phyloP scores from a whole-genome alignment of 2,113 vertebrate species.

The Macrotus californicus region DNA sequence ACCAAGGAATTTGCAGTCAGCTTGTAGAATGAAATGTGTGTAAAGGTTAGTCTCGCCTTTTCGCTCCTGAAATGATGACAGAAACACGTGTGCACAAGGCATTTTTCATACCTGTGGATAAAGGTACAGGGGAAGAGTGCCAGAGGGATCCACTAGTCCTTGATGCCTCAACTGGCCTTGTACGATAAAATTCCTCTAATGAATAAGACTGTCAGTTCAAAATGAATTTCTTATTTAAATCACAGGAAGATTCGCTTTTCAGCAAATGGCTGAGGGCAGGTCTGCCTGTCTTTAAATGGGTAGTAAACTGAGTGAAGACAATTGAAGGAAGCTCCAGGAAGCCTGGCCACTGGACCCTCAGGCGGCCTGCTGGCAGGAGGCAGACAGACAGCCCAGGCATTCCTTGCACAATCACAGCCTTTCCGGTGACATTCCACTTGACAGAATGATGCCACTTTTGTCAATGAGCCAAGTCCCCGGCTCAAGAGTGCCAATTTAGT shows the following conservation, averaged over 20 bases:
- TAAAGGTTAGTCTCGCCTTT: conserved; percentile 41
- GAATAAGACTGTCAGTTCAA: conserved; percentile 46
- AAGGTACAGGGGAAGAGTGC: neutral
- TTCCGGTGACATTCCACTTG: conserved; percentile 66
- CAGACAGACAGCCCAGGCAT: conserved; percentile 53
- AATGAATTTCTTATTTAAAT: conserved; percentile 37
- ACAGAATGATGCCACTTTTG: conserved; percentile 73
- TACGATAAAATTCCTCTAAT: conserved; percentile 32
- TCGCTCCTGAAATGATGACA: neutral
- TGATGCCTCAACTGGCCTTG: neutral
- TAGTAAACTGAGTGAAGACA: conserved; percentile 64
- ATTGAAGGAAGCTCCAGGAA: conserved; percentile 81
- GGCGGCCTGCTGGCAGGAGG: conserved; percentile 41
- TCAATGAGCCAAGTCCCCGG: conserved; percentile 59
- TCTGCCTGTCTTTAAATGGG: neutral
- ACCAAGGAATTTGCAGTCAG: neutral
- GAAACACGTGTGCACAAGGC: neutral
- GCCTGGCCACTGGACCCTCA: conserved; percentile 61
- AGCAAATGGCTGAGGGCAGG: neutral
- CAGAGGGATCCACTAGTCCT: neutral
- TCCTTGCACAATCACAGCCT: conserved; percentile 38
- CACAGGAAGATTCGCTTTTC: conserved; percentile 49
- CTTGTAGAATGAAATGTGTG: neutral
- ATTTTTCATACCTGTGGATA: neutral
- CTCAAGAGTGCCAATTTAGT: neutral